Evolutionary conservation across 2,797 vertebrate genomes (phyloP).

Genomic region (Hipposideros larvatus): DNA sequence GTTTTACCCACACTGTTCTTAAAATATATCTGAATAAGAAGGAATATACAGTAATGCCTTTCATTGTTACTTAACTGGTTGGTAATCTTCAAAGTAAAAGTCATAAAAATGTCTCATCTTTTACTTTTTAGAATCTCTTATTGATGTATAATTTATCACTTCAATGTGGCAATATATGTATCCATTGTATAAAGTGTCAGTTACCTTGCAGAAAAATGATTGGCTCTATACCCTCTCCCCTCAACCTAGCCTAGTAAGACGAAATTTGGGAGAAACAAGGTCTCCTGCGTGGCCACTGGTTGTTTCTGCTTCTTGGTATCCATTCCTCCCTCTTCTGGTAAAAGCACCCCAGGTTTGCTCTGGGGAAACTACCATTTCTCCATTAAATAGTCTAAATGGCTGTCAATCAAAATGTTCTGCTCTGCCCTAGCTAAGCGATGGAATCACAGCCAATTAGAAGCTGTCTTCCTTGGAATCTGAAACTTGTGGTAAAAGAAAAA

Average conservation of each 20-base stretch:
- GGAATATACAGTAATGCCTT: neutral
- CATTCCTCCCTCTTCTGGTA: neutral
- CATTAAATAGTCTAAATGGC: neutral
- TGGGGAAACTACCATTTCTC: neutral
- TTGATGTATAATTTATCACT: neutral
- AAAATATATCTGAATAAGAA: constrained; percentile 27
- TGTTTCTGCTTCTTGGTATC: neutral
- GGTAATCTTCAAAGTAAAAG: neutral
- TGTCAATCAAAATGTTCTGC: neutral
- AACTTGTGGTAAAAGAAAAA: neutral
- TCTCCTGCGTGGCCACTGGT: neutral
- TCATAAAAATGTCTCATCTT: constrained; percentile 12
- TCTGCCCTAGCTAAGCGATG: neutral
- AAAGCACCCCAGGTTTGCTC: neutral
- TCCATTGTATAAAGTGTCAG: neutral
- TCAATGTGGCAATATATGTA: neutral
- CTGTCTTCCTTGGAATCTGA: neutral
- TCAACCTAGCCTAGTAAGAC: neutral
- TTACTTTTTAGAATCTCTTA: constrained; percentile 42
- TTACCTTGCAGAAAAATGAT: neutral
- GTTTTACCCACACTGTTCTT: neutral
- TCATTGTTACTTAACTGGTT: neutral
- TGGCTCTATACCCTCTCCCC: neutral
- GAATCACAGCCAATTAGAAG: neutral
- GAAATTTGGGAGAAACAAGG: neutral